Evolutionary conservation across 2,797 vertebrate genomes (phyloP).

Genomic region (Hypotaenidia philippensis): DNA sequence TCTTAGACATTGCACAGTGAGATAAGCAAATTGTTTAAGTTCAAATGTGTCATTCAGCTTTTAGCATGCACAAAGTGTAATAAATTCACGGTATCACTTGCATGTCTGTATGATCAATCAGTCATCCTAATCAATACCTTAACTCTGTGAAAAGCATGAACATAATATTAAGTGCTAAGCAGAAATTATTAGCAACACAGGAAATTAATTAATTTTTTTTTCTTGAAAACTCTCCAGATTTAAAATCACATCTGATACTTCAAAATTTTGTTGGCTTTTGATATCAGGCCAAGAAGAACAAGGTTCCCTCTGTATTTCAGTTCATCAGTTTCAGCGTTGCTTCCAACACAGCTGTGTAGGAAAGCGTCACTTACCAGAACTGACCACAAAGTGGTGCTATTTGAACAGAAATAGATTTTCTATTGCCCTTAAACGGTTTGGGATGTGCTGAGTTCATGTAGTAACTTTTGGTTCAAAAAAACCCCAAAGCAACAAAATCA

Average conservation of each 20-base stretch:
- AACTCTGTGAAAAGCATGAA: not conserved
- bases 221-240: not conserved
- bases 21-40: not conserved
- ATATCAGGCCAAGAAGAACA: not conserved
- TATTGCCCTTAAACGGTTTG: too few species aligned
- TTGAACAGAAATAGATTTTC: not conserved
- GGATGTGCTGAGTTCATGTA: not conserved
- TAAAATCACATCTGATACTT: not conserved
- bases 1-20: not conserved
- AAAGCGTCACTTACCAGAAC: not conserved
- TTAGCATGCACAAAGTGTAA: not conserved
- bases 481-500: not conserved
- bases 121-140: not conserved
- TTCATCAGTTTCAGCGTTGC: not conserved
- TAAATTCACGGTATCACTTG: not conserved
- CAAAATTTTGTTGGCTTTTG: not conserved
- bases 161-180: not conserved
- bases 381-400: constrained; percentile 49
- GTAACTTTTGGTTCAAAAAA: not conserved
- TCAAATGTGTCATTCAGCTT: not conserved
- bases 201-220: not conserved
- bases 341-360: accelerated
- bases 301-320: not conserved
- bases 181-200: not conserved
- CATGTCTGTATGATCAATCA: not conserved